Evolutionary conservation across 2,113 vertebrate species (phyloP).

Genomic region (Microcebus griseorufus): DNA sequence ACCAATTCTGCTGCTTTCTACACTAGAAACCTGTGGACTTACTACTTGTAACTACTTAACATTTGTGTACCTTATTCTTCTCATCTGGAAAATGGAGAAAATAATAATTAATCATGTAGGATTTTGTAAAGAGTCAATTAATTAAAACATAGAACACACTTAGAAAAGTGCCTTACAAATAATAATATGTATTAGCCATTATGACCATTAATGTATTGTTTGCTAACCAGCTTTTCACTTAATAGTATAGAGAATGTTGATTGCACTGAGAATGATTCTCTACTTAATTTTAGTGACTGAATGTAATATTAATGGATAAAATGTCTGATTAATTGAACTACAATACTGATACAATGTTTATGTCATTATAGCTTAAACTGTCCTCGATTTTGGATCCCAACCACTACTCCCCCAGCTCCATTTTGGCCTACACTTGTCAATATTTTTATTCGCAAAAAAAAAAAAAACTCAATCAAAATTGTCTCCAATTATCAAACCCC

Average conservation of each 20-base stretch:
- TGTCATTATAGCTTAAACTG: background rate
- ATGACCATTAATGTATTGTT: background rate
- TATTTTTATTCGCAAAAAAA: background rate
- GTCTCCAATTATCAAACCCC: background rate
- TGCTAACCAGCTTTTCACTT: background rate
- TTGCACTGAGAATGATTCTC: background rate
- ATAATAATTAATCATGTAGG: background rate
- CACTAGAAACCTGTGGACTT: background rate
- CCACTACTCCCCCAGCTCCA: accelerated
- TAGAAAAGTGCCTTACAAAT: background rate
- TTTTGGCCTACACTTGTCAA: background rate
- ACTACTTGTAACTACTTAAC: background rate
- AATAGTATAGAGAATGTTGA: background rate
- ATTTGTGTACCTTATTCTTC: background rate
- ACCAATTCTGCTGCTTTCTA: background rate
- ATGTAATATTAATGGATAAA: background rate
- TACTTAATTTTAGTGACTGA: background rate
- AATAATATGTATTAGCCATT: background rate
- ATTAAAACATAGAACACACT: background rate
- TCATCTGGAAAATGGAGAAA: background rate
- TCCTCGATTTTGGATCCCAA: accelerated
- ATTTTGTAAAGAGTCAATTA: background rate
- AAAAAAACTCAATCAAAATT: background rate
- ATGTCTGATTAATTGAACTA: background rate
- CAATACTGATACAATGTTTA: background rate